phyloP scores from a whole-genome alignment of 2,888 invertebrate genomes.

The Nemapogon koenigi region DNA sequence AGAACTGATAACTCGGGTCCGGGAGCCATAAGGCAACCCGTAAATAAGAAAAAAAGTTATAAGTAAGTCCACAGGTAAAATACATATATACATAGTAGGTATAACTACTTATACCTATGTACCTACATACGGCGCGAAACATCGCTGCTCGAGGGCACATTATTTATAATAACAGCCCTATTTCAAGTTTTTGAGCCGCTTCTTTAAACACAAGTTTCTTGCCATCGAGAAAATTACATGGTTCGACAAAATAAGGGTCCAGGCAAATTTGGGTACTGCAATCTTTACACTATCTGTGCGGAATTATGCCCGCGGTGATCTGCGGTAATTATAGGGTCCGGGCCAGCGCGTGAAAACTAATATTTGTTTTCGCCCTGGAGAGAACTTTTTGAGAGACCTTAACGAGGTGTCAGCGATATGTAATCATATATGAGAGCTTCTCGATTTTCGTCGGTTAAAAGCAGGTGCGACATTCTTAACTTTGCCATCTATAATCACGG shows the following conservation, averaged over 20 bases:
- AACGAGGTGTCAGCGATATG: constrained; percentile 34
- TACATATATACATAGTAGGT: background rate
- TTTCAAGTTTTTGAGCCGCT: constrained; percentile 1
- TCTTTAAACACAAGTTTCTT: too few relatives aligned
- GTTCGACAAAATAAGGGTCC: constrained; percentile 30
- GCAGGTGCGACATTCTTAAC: constrained; percentile 30
- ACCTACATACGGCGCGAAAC: background rate
- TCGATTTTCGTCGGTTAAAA: constrained; percentile 26
- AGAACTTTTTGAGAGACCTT: constrained; percentile 29
- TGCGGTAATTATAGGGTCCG: constrained; percentile 22
- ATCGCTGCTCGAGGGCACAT: constrained; percentile 4
- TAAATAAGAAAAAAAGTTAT: too few relatives aligned
- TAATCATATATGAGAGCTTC: constrained; percentile 39
- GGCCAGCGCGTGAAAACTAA: constrained; percentile 43
- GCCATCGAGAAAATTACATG: constrained; percentile 48
- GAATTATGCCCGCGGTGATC: constrained; percentile 21
- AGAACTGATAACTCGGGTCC: too few relatives aligned
- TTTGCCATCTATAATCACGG: background rate
- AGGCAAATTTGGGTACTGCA: constrained; percentile 28
- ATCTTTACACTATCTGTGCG: constrained; percentile 38
- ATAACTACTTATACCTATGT: background rate
- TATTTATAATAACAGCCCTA: constrained; percentile 5
- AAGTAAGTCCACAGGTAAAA: background rate
- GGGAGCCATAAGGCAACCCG: too few relatives aligned
- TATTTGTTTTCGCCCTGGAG: constrained; percentile 53